These are phyloP conservation scores for Neotragus pygmaeus DNA, from an alignment of 2,113 vertebrate species.

Conservation along the genomic window DNA sequence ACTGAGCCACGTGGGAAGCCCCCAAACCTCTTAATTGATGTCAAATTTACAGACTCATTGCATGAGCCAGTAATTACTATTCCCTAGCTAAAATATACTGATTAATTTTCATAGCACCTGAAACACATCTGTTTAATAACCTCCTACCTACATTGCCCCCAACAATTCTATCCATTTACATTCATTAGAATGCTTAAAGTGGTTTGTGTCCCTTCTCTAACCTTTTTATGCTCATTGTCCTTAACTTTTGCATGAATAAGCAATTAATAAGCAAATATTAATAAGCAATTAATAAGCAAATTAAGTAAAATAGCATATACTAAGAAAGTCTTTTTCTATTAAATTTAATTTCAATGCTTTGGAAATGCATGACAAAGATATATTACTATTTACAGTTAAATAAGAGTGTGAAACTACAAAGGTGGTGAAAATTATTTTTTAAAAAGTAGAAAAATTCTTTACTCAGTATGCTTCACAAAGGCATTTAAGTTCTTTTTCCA, in stretches of 20 bases:
- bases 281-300: slow-evolving; percentile 8
- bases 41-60: slow-evolving; percentile 8
- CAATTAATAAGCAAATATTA: slow-evolving; percentile 28
- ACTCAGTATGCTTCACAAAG: neutral
- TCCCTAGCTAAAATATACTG: neutral
- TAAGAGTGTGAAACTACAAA: neutral
- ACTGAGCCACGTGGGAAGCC: neutral
- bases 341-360: neutral
- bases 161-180: neutral
- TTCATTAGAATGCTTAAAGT: neutral
- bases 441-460: neutral
- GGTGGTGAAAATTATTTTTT: neutral
- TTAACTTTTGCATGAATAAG: neutral
- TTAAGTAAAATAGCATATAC: neutral
- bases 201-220: neutral
- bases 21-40: slow-evolving; percentile 10
- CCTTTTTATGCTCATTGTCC: neutral
- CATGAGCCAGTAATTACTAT: neutral
- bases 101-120: neutral
- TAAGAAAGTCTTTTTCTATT: neutral
- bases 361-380: neutral
- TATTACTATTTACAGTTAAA: neutral
- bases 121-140: neutral
- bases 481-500: neutral
- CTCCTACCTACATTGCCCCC: neutral